A percentile compares a stretch with the other conserved stretches of the same genome.
Conservation (phyloP, 1,140 invertebrate species). For the Batillaria attramentaria region DNA sequence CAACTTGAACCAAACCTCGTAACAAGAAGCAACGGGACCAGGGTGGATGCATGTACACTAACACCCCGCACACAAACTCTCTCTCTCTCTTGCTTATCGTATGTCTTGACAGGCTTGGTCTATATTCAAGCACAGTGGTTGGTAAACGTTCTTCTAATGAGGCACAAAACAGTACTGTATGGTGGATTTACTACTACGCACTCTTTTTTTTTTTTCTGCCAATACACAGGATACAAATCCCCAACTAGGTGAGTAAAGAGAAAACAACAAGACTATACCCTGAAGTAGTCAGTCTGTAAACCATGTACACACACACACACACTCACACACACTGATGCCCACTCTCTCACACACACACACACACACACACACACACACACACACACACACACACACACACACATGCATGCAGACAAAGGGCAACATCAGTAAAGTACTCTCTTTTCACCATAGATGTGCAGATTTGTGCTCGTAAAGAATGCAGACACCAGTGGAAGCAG, state of each 20-base stretch:
- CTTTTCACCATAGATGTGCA: neutral
- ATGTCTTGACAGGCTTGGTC: neutral
- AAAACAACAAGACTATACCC: too few relatives aligned
- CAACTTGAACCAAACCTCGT: neutral
- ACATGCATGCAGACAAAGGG: neutral
- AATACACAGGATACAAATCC: neutral
- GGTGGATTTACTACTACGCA: neutral
- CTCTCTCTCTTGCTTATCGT: neutral
- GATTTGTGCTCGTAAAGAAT: neutral
- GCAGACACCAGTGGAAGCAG: neutral
- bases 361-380: constrained; percentile 15
- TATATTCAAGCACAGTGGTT: neutral
- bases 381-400: constrained; percentile 3
- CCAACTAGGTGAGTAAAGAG: neutral
- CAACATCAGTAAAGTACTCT: too few relatives aligned
- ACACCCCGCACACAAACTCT: neutral
- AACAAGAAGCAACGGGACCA: too few relatives aligned
- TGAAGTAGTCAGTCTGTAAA: too few relatives aligned
- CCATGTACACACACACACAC: neutral
- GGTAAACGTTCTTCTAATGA: neutral
- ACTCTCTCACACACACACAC: neutral
- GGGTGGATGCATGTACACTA: neutral
- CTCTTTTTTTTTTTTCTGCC: too few relatives aligned
- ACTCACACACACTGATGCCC: neutral
- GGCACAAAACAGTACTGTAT: neutral